Evolutionary conservation across 2,888 invertebrate species (phyloP), one percentile per base, ranked within the genome.

Genomic region (Dicyrtomina minuta): DNA sequence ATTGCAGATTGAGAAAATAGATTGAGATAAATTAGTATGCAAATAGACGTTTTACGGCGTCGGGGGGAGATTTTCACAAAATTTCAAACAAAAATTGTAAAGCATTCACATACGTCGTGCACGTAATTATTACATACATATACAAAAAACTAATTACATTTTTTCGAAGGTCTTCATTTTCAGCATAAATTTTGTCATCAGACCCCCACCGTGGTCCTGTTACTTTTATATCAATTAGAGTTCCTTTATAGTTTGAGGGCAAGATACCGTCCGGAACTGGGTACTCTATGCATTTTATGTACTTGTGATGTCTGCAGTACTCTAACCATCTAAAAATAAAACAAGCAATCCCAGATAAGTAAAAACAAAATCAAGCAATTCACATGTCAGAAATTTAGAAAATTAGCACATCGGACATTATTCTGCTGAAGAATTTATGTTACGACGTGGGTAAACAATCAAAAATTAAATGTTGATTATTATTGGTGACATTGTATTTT

Each of bases 131-230:
- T 15, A 39, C 10, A 17, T 10, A 56, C 12, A 27, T n/a, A 22
- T 10, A 22, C 15, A n/a, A n/a, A n/a, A n/a, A n/a, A n/a, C 8
- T 17, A 15, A 49, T 27, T 17, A 76, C 82, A 78, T 79, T 80
- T 61, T 80, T 76, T 72, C 83, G 78, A n/a, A 83, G 80, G 5
- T 80, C 80, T 68, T 79, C 75, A 75, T 82, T 75, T 43, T 77
- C 75, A 66, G 81, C 80, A 77, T 82, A 83, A 0, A 83, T 78
- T 44, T 72, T 76, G 75, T 83, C 83, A 79, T 83, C 83, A 17
- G 83, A 82, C 15, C 81, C 81, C 17, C 22, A 62, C 10, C 55
- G 26, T 26, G 59, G 72, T 41, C 74, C 73, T n/a, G 73, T 71
- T 43, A 77, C 78, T 67, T 78, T 78, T 5, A 77, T 75, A 66